Conservation (phyloP, 2,888 invertebrate genomes). For the Cantharis flavilabris region DNA sequence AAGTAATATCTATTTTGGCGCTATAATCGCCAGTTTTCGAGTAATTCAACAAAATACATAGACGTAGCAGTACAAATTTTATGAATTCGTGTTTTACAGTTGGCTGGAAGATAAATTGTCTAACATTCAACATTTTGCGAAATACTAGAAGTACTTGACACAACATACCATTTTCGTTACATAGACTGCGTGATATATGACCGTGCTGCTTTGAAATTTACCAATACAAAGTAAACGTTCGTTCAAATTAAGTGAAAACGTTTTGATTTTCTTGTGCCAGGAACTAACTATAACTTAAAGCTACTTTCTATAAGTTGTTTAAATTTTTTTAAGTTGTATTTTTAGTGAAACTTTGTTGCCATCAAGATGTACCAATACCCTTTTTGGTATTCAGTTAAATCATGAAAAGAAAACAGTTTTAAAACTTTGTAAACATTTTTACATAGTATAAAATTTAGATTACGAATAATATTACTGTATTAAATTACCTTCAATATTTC, state of each 20-base stretch:
- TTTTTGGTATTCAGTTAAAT: neutral
- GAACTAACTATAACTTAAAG: neutral
- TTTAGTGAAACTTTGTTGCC: neutral
- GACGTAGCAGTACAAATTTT: neutral
- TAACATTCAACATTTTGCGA: neutral
- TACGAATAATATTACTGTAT: neutral
- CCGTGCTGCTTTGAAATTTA: slow-evolving; percentile 9
- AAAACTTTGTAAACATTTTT: neutral
- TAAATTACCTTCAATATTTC: too few relatives aligned
- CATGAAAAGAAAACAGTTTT: neutral
- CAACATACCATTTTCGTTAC: slow-evolving; percentile 10
- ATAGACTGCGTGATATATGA: slow-evolving; percentile 12
- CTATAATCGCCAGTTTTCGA: neutral
- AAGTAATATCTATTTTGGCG: too few relatives aligned
- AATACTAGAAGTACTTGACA: slow-evolving; percentile 5
- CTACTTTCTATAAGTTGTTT: neutral
- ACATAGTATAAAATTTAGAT: neutral
- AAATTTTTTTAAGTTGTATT: neutral
- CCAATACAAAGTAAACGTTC: slow-evolving; percentile 5
- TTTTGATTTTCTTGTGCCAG: neutral
- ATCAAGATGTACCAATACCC: neutral
- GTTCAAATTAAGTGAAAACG: slow-evolving; percentile 4
- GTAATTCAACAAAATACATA: neutral
- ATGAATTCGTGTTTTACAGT: neutral
- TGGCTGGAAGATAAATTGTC: neutral